Percentiles rank a stretch among this genome's conserved stretches.
Evolutionary conservation across 2,888 invertebrate species (phyloP).

Genomic region (Calameuta idolon): DNA sequence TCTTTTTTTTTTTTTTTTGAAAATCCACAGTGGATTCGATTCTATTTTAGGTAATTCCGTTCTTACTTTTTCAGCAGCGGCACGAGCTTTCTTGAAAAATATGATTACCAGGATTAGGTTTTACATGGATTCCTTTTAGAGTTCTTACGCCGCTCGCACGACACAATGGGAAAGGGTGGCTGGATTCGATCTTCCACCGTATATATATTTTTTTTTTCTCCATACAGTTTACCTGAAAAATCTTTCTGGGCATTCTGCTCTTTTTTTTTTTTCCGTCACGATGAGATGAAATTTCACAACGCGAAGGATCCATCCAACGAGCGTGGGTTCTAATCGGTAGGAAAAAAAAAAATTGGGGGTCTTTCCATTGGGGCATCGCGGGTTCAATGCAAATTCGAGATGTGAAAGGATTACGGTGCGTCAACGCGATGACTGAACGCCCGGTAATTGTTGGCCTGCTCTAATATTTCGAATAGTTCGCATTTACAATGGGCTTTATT

Average conservation of each 20-base stretch:
- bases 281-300: background rate
- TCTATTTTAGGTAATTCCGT: background rate
- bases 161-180: background rate
- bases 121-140: background rate
- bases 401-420: slow-evolving; percentile 63
- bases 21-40: background rate
- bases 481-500: slow-evolving; percentile 66
- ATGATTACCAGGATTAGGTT: background rate
- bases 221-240: background rate
- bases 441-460: slow-evolving; percentile 61
- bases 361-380: slow-evolving; percentile 19
- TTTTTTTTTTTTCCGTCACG: background rate
- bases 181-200: background rate
- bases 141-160: background rate
- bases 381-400: slow-evolving; percentile 36
- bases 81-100: background rate
- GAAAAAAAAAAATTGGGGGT: background rate
- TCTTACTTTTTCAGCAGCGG: background rate
- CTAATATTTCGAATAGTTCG: slow-evolving; percentile 67
- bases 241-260: background rate
- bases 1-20: background rate
- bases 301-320: background rate
- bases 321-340: background rate
- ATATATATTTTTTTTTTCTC: background rate
- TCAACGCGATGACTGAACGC: slow-evolving; percentile 66